Conservation (phyloP, 1,140 invertebrate genomes). For the Drosophila mauritiana region DNA sequence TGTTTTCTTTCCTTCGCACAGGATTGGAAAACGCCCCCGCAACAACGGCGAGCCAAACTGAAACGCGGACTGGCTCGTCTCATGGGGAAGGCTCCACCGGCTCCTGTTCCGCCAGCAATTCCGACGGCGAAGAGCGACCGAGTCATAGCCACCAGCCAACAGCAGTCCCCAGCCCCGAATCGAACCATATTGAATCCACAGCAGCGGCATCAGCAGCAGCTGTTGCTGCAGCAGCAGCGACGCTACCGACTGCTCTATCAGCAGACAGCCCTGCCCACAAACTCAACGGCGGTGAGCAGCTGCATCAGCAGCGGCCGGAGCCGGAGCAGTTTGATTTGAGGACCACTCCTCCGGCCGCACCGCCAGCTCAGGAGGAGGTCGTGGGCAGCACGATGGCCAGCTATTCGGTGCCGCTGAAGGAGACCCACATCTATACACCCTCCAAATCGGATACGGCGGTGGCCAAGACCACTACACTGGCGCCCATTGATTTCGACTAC, state of each 20-base stretch:
- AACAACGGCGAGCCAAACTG: conserved; percentile 61
- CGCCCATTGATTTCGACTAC: conserved; percentile 83
- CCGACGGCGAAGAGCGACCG: conserved; percentile 13
- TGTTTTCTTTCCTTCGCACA: conserved; percentile 24
- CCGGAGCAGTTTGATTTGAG: conserved; percentile 70
- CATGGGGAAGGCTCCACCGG: conserved; percentile 55
- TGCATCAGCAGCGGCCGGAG: conserved; percentile 52
- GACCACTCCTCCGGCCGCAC: conserved; percentile 11
- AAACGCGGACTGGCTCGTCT: conserved; percentile 69
- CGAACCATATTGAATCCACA: conserved; percentile 57
- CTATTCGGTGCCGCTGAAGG: conserved; percentile 76
- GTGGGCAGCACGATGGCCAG: conserved; percentile 35
- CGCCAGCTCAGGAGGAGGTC: conserved; percentile 41
- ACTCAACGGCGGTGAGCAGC: conserved; percentile 62
- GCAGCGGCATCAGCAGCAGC: conserved; percentile 68
- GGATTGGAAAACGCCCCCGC: conserved; percentile 50
- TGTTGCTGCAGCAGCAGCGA: conserved; percentile 64
- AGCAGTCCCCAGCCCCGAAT: conserved; percentile 1
- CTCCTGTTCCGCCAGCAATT: conserved; percentile 4
- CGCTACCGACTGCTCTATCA: conserved; percentile 76
- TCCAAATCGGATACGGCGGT: conserved; percentile 73
- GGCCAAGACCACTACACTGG: conserved; percentile 69
- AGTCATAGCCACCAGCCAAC: conserved; percentile 1
- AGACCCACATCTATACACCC: conserved; percentile 84
- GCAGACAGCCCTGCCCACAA: conserved; percentile 69